Evolutionary conservation across 2,113 vertebrate species (phyloP).

Genomic region (Columba janthina): DNA sequence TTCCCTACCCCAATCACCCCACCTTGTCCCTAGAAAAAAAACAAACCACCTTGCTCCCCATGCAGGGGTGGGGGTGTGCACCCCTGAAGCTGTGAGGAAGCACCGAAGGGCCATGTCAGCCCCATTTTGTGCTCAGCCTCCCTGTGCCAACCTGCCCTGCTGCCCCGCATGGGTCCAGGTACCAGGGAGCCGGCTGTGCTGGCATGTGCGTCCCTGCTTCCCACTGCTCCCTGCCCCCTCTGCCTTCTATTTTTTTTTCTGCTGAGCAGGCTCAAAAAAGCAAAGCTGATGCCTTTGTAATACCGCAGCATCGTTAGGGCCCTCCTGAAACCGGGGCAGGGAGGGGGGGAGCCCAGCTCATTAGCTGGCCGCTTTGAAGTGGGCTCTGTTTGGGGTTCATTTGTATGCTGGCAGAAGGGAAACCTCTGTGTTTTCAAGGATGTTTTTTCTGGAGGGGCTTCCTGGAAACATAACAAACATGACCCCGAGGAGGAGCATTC

Average conservation of each 20-base stretch:
- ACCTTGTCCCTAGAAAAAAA: background rate
- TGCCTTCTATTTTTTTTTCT: background rate
- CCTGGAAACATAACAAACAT: conserved; percentile 70
- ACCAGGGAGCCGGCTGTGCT: background rate
- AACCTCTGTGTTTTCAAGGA: conserved; percentile 55
- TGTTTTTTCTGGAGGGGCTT: conserved; percentile 57
- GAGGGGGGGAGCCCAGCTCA: conserved; percentile 13
- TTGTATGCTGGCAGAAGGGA: conserved; percentile 65
- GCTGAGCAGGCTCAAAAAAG: background rate
- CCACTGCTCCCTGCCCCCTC: conserved; percentile 18
- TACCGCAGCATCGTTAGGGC: conserved; percentile 15
- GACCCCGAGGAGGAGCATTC: conserved; percentile 8
- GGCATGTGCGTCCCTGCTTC: background rate
- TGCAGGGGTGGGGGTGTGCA: rapidly evolving
- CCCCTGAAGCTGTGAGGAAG: background rate
- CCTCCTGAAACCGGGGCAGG: background rate
- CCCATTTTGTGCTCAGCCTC: background rate
- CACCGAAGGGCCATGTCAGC: background rate
- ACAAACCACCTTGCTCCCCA: rapidly evolving
- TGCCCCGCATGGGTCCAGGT: rapidly evolving
- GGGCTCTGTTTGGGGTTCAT: conserved; percentile 60
- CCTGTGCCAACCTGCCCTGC: rapidly evolving
- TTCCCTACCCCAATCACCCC: background rate
- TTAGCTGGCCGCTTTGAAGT: conserved; percentile 55
- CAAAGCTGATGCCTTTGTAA: conserved; percentile 28